Conservation (phyloP, 2,797 vertebrate genomes). For the Rhinogobio ventralis region DNA sequence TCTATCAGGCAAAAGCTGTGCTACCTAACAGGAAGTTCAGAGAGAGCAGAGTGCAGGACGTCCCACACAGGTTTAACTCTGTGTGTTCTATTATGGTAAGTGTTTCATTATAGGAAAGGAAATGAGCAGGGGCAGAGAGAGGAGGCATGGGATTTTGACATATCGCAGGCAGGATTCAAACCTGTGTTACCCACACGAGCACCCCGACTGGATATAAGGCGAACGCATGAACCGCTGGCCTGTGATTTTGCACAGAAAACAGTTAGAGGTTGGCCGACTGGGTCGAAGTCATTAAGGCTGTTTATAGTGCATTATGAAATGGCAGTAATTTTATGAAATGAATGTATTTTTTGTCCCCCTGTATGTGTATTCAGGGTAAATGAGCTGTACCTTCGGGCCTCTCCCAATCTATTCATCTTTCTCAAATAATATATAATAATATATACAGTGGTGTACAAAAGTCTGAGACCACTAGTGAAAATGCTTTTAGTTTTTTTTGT, state of each 20-base stretch:
- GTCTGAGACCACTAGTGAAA: not conserved
- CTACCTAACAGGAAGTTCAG: not conserved
- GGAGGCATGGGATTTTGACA: not conserved
- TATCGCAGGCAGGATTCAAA: not conserved
- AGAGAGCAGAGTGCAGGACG: not conserved
- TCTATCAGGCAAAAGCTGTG: constrained; percentile 2
- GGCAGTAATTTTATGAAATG: constrained; percentile 27
- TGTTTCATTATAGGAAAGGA: not conserved
- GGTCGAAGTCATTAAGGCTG: constrained; percentile 15
- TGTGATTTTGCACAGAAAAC: not conserved
- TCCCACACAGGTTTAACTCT: not conserved
- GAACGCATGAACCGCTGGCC: not conserved
- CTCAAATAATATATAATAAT: not conserved
- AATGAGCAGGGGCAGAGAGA: not conserved
- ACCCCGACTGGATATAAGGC: not conserved
- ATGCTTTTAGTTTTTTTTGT: not conserved
- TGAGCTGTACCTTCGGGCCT: not conserved
- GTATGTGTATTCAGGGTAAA: constrained; percentile 13
- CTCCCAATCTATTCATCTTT: constrained; percentile 22
- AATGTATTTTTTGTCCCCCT: constrained; percentile 21
- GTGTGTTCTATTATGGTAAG: not conserved
- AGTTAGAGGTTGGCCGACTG: not conserved
- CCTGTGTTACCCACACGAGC: not conserved
- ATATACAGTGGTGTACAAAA: not conserved
- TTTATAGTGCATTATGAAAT: constrained; percentile 29